Evolutionary conservation across 2,797 vertebrate genomes (phyloP).

Genomic region (Takifugu ocellatus): DNA sequence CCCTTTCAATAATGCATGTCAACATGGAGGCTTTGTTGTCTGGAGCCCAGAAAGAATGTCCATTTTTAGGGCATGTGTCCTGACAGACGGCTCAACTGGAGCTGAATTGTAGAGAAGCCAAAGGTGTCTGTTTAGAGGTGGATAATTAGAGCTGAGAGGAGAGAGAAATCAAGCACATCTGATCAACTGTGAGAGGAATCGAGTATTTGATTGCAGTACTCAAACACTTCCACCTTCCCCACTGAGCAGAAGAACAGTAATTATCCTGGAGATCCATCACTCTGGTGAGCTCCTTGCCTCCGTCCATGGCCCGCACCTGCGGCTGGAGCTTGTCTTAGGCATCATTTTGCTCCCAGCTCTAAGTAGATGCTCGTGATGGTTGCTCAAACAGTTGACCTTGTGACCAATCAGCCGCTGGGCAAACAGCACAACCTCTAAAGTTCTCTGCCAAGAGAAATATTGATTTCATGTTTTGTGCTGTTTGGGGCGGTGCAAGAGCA

Average conservation of each 20-base stretch:
- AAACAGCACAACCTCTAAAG: slow-evolving; percentile 68
- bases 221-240: slow-evolving; percentile 31
- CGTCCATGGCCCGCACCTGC: slow-evolving; percentile 34
- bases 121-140: slow-evolving; percentile 43
- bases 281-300: slow-evolving; percentile 60
- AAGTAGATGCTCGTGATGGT: slow-evolving; percentile 65
- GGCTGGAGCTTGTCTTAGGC: slow-evolving; percentile 53
- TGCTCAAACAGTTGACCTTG: slow-evolving; percentile 68
- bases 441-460: slow-evolving; percentile 76
- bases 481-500: slow-evolving; percentile 47
- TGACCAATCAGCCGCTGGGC: slow-evolving; percentile 66
- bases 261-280: slow-evolving; percentile 56
- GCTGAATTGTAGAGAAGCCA: slow-evolving; percentile 43
- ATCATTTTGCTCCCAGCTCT: slow-evolving; percentile 50
- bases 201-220: slow-evolving; percentile 43
- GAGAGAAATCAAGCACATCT: slow-evolving; percentile 38
- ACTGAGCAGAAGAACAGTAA: slow-evolving; percentile 39
- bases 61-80: background rate
- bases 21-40: slow-evolving; percentile 16
- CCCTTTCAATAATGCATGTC: slow-evolving; percentile 37
- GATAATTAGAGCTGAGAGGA: slow-evolving; percentile 49
- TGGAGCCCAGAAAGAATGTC: slow-evolving; percentile 19
- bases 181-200: slow-evolving; percentile 48
- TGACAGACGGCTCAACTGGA: slow-evolving; percentile 26
- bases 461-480: slow-evolving; percentile 72